Conservation (phyloP, 2,113 vertebrate genomes). For the Anolis carolinensis region DNA sequence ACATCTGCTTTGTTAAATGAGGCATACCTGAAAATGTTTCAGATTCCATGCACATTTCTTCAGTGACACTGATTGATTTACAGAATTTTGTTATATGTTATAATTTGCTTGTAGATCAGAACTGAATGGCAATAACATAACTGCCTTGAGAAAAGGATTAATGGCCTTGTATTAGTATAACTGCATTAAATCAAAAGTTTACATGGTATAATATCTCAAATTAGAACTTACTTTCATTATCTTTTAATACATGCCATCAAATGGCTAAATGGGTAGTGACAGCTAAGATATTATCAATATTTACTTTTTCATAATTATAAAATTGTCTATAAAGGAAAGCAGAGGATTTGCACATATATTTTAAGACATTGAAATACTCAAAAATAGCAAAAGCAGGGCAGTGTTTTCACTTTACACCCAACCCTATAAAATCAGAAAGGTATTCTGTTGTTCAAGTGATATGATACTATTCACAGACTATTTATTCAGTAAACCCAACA, state of each 20-base stretch:
- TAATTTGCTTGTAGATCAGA: background rate
- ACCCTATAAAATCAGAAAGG: background rate
- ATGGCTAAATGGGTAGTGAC: background rate
- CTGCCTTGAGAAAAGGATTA: background rate
- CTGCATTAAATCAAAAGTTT: background rate
- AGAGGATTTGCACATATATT: background rate
- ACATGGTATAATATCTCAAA: background rate
- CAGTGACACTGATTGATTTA: background rate
- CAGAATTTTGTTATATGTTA: background rate
- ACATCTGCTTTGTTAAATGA: no score
- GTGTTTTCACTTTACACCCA: background rate
- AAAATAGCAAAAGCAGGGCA: background rate
- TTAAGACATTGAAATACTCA: background rate
- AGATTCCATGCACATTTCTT: background rate
- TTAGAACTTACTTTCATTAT: background rate
- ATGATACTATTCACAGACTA: background rate
- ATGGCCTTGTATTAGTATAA: background rate
- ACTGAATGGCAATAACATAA: background rate
- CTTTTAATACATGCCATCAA: constrained; percentile 21
- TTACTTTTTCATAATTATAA: background rate
- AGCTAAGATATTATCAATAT: background rate
- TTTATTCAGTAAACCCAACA: background rate
- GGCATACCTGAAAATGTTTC: no score
- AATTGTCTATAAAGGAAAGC: background rate
- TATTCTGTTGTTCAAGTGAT: background rate